Evolutionary conservation across 2,797 vertebrate genomes (phyloP), one percentile per base, ranked within the genome.

Genomic region (Lycodopsis pacificus): DNA sequence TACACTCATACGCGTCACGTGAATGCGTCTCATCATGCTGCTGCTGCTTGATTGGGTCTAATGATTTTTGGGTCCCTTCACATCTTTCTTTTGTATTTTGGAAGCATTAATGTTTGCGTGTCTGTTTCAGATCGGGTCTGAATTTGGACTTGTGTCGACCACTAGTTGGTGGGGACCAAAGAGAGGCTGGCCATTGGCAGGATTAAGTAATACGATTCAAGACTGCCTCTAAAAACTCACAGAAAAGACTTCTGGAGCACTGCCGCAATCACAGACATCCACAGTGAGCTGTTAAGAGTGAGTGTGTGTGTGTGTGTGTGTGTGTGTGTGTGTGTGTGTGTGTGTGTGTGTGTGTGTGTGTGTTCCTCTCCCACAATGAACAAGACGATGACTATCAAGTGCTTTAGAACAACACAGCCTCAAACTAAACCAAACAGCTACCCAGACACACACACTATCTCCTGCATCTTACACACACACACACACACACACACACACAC

Each of bases 341-440:
- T 58, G 67, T 57, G 67, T 42, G 19, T 44, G 42, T 11, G 14
- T 48, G 40, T 48, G 11, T 53, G 51, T 56, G 54, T 14, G 32
- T 63, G 59, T 49, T 66, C 36, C 81, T 88, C 77, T 87, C 88
- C 74, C 82, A 88, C 88, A 81, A 71, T 85, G 44, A 85, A 84
- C 75, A 62, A 44, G 57, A 77, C n/a, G 80, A 91, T 88, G 80
- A 71, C 82, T 90, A 92, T 92, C 87, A 53, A 83, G 79, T 30
- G 74, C 81, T 77, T 87, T 83, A 86, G 85, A 89, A 90, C 83
- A 92, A 91, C 90, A 92, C 79, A 48, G 75, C 79, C 84, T 84
- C 64, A 42, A 88, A 83, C 84, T 83, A 86, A 91, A 87, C 79
- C 87, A 90, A 90, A 90, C 84, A 87, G 64, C 79, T 49, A 73